Conservation (phyloP, 2,113 vertebrate genomes). For the Dipodomys spectabilis region DNA sequence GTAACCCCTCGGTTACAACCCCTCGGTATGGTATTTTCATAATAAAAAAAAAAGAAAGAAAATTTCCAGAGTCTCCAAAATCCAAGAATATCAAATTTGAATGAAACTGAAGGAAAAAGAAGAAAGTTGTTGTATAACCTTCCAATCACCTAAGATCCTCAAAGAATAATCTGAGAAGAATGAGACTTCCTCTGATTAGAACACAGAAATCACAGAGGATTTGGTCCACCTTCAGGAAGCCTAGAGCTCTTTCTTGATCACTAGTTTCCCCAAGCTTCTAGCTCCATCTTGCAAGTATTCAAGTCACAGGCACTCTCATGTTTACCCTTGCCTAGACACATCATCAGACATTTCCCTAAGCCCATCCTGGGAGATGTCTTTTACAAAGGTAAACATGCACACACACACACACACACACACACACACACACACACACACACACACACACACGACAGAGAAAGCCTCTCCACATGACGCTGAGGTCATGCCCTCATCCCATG, state of each 20-base stretch:
- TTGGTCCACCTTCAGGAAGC: background rate
- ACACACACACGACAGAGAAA: background rate
- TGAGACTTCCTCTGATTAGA: background rate
- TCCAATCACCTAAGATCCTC: background rate
- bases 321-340: background rate
- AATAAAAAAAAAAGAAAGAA: background rate
- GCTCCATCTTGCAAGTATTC: rapidly evolving
- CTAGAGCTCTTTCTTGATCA: too few relatives aligned
- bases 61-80: background rate
- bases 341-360: background rate
- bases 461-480: background rate
- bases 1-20: too few relatives aligned
- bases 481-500: rapidly evolving
- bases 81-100: background rate
- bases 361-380: too few relatives aligned
- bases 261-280: background rate
- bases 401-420: too few relatives aligned
- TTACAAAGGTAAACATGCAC: too few relatives aligned
- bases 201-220: too few relatives aligned
- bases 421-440: too few relatives aligned
- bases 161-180: background rate
- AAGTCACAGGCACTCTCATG: background rate
- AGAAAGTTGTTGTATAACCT: background rate
- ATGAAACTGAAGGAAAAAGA: background rate
- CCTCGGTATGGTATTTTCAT: too few relatives aligned